A percentile compares a stretch with the other conserved stretches of the same genome.
phyloP scores from a whole-genome alignment of 2,113 vertebrate species.

The Sander vitreus region DNA sequence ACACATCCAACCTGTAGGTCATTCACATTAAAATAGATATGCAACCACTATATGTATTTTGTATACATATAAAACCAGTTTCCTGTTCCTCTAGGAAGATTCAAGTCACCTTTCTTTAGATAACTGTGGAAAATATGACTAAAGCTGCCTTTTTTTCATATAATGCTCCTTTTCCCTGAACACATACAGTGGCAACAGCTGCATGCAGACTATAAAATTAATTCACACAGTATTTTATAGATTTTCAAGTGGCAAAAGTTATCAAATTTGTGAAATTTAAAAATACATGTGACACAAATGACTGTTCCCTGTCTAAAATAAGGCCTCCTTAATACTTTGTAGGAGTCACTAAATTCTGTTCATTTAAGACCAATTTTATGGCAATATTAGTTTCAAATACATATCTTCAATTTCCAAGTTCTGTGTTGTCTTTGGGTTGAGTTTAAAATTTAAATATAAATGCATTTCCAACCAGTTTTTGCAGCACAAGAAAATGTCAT shows the following conservation, averaged over 20 bases:
- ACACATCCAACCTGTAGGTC: conserved; percentile 5
- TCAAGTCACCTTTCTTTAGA: not conserved
- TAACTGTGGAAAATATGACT: not conserved
- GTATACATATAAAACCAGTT: not conserved
- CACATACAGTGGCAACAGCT: not conserved
- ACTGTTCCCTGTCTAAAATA: not conserved
- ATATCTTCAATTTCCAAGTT: not conserved
- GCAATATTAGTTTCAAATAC: not conserved
- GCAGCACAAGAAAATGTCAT: not conserved
- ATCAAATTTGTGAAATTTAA: not conserved
- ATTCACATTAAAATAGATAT: conserved; percentile 32
- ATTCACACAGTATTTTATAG: not conserved
- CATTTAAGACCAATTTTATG: not conserved
- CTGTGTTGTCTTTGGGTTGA: not conserved
- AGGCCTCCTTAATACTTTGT: not conserved
- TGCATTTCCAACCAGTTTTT: not conserved
- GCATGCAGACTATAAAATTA: not conserved
- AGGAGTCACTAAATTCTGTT: not conserved
- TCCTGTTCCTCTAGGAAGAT: not conserved
- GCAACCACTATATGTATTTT: not conserved
- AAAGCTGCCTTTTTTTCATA: not conserved
- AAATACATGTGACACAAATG: not conserved
- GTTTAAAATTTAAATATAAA: not conserved
- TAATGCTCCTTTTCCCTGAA: not conserved
- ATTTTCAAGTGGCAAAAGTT: not conserved